Conservation (phyloP, 2,888 invertebrate species). For the Charanyca ferruginea region DNA sequence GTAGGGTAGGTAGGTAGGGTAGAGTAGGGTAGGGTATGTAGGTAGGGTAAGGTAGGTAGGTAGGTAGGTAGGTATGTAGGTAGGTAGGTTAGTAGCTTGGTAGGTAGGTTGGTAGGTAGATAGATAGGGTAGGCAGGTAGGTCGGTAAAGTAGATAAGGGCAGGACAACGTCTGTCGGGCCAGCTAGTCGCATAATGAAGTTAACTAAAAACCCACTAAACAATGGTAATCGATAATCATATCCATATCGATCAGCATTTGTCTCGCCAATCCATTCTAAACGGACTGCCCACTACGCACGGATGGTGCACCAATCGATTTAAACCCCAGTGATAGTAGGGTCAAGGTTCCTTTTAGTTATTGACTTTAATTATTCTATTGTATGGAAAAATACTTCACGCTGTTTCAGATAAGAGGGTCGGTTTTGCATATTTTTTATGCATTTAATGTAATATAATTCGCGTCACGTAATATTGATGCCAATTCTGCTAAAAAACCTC, state of each 20-base stretch:
- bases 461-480: not conserved
- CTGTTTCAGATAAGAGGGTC: not conserved
- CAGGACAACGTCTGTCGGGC: too few species aligned
- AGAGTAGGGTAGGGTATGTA: too few species aligned
- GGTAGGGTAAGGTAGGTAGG: too few species aligned
- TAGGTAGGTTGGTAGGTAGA: too few species aligned
- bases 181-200: too few species aligned
- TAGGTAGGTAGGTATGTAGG: too few species aligned
- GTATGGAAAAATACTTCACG: not conserved
- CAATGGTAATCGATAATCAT: constrained; percentile 18
- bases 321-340: not conserved
- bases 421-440: not conserved
- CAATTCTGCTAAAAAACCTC: too few species aligned
- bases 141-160: too few species aligned
- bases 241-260: not conserved
- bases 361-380: constrained; percentile 3
- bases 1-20: too few species aligned
- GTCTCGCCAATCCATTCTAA: constrained; percentile 11
- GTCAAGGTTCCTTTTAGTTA: constrained; percentile 23
- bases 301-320: constrained; percentile 2
- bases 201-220: not conserved
- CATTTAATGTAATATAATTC: not conserved
- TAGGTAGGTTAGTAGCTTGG: too few species aligned
- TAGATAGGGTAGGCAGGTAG: too few species aligned
- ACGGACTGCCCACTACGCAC: constrained; percentile 3